Base-by-base conservation (phyloP, 2,797 vertebrate species). In the Sebastolobus alascanus region DNA sequence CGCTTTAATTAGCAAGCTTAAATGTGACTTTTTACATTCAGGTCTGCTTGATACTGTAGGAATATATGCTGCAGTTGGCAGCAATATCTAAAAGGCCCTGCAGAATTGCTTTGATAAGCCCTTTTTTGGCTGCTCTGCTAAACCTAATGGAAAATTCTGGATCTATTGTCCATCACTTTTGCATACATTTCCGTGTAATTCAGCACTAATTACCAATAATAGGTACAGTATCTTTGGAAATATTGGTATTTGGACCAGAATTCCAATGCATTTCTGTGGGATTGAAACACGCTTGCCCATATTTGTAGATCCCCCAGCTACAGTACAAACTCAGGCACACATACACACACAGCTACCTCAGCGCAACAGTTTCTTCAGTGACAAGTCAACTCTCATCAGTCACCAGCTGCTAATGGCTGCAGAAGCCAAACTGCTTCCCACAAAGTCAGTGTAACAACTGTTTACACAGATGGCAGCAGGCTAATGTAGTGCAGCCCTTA, bases 331-430 rank as follows among this genome's bases (percentile, higher is more conserved):
- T 37, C n/a, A 22, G 38, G 46, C 46, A 66, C 33, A 72, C 12
- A 63, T 31, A 72, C 43, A 64, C 20, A 18, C 8, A n/a, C 25
- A 60, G 65, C 13, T 29, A 38, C 59, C 18, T 20, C 38, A 31
- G 50, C 29, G 72, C 67, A 77, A 74, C 3, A 22, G 58, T 73
- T 77, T 73, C 31, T 54, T 73, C 25, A 73, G 46, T n/a, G 33
- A 72, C 27, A 68, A 68, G 65, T 88, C 73, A 71, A 61, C 84
- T 78, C 67, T 84, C 68, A 82, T 87, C 74, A 79, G 69, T 71
- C 74, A 65, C 46, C 73, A 79, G 52, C 78, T 75, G 73, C 59
- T 67, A 68, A 77, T 22, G 59, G 43, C 73, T 35, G 64, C 65
- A 77, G 59, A 68, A 88, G 75, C 73, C 77, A 80, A 82, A 82